Evolutionary conservation across 1,140 invertebrate genomes (phyloP), one percentile per base, ranked within the genome.

Genomic region (Leptopilina boulardi): DNA sequence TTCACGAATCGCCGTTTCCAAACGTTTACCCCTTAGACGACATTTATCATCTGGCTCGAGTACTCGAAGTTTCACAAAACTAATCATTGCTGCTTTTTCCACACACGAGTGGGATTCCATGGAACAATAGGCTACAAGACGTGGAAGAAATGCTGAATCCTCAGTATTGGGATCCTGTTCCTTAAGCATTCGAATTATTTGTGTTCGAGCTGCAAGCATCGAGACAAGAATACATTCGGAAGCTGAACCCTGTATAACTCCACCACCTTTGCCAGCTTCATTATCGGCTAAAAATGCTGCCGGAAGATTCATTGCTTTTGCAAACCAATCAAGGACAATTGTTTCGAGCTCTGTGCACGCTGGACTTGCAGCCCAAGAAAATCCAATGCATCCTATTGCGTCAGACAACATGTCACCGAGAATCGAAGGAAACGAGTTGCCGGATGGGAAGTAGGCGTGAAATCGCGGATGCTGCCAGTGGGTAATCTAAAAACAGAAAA

Each of bases 381-480:
- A 99, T 74, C 98, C 98, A 80, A 98, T 96, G 84, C 96, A 97
- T 0, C 97, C 97, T 70, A 99, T 95, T 41, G 96, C 96, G 89
- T 98, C 96, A 5, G 96, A 95, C 3, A 99, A 86, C 96, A 99
- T 97, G 86, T 98, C 97, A 3, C 95, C 98, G 18, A 99, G 91
- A 66, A 99, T 96, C 2, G 98, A 98, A 1, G 98, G 97, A 87
- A 95, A 99, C 0, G 97, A 98, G 90, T 98, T 98, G 19, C 97
- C 98, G 3, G 97, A 95, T 3, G 98, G 98, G 90, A 99, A 99
- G 90, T 99, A 99, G 1, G 98, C 98, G 87, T 99, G 97, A 87
- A 99, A 99, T 75, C 95, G 92, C 1, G 98, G 97, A 93, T 99
- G 98, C 89, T 99, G 97, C 98, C 98, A 99, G 87, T 99, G 98